These are phyloP conservation scores for Aphyosemion australe DNA, from an alignment of 2,113 vertebrate species.

Conservation along the genomic window DNA sequence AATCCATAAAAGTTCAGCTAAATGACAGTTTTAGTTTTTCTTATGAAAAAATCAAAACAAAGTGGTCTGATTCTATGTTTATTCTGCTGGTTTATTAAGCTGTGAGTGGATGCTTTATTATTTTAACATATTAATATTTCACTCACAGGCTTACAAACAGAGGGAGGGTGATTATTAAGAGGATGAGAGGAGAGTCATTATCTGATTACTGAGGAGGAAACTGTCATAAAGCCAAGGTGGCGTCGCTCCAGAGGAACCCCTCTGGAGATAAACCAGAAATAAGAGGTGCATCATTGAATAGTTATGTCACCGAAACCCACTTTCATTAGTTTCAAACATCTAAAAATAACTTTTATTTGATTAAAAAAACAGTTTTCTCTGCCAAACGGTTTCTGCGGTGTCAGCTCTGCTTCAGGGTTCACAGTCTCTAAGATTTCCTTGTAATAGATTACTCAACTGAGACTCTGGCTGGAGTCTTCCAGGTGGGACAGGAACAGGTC, in stretches of 20 bases:
- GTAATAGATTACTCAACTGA: conserved; percentile 5
- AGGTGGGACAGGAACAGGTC: conserved; percentile 41
- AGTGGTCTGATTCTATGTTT: too few species aligned
- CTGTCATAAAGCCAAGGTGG: conserved; percentile 19
- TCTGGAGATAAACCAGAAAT: conserved; percentile 24
- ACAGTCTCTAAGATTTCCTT: too few species aligned
- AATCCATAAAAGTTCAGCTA: too few species aligned
- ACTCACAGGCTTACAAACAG: too few species aligned
- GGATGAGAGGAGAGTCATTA: conserved; percentile 31
- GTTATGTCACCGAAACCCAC: conserved; percentile 15
- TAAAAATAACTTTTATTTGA: conserved; percentile 21
- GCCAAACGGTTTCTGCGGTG: conserved; percentile 3
- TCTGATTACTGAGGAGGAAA: conserved; percentile 61
- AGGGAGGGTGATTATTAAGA: too few species aligned
- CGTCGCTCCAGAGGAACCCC: conserved; percentile 31
- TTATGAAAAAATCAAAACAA: too few species aligned
- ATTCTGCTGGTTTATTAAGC: too few species aligned
- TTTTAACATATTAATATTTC: too few species aligned
- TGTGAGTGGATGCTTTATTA: too few species aligned
- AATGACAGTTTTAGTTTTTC: too few species aligned
- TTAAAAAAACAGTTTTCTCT: conserved; percentile 6
- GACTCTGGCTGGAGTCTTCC: conserved; percentile 67
- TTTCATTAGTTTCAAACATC: conserved; percentile 10
- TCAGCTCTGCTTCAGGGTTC: conserved; percentile 12
- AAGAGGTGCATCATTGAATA: conserved; percentile 14